Base-by-base conservation (phyloP, 2,888 invertebrate genomes). In the Phyllotreta cruciferae region DNA sequence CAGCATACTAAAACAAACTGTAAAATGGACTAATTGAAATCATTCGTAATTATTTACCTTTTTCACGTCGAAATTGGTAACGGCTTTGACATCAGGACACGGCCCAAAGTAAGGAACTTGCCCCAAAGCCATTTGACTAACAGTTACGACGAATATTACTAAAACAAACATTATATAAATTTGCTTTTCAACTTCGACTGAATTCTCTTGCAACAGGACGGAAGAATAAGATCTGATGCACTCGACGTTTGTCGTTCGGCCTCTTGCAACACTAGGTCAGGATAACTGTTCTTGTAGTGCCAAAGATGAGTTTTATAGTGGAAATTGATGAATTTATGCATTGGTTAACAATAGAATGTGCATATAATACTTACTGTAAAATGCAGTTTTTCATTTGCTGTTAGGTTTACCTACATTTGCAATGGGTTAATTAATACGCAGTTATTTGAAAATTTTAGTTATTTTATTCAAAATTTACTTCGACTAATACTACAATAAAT, bases 71-170 rank as follows among this genome's bases (percentile, higher is more conserved):
- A 91, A 91, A 68, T 86, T 81, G 1, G 82, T 76, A 81, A 87
- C 84, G 1, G 86, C 84, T 55, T 84, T 81, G 0, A 90, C 83
- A 10, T 85, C 81, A 0, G 90, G 90, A 71, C 91, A 91, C 0
- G 80, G 74, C 1, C 88, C 88, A 0, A 88, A 82, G 70, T 86
- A 84, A 0, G 89, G 85, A 8, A 91, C 83, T 76, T 91, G 90
- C 0, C 86, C 83, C 6, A 55, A 41, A 38, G 63, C 49, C 11
- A 42, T 52, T 49, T 54, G 41, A 37, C 50, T 34, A 50, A 55
- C 44, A 24, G 36, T 56, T 6, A 64, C 58, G 54, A 65, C 49
- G n/a, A 56, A 47, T 39, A 66, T 38, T 24, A 64, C 42, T 6
- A 61, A 47, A 47, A 53, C 34, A 49, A 49, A 61, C 61, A 55